phyloP scores from a whole-genome alignment of 2,113 vertebrate species.

The Cichladusa arquata region DNA sequence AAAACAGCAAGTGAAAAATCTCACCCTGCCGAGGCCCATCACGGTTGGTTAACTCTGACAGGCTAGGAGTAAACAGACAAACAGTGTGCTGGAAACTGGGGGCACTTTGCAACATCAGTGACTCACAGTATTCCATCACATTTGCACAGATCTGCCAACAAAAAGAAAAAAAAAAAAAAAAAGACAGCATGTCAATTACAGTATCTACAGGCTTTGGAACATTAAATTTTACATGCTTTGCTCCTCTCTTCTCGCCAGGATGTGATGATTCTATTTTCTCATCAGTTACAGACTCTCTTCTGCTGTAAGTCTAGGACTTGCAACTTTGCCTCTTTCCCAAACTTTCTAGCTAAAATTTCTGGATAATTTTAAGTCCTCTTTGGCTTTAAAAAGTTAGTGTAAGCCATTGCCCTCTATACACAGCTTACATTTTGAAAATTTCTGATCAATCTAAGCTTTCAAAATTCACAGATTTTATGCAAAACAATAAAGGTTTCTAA shows the following conservation, averaged over 20 bases:
- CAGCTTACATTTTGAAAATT: background rate
- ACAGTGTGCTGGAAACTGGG: slow-evolving; percentile 84
- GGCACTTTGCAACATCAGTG: slow-evolving; percentile 88
- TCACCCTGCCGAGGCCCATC: slow-evolving; percentile 85
- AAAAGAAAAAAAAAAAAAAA: background rate
- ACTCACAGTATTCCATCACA: slow-evolving; percentile 96
- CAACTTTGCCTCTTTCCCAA: background rate
- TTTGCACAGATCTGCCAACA: slow-evolving; percentile 90
- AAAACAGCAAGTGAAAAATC: background rate
- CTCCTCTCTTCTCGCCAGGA: background rate
- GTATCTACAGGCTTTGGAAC: background rate
- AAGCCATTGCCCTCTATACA: background rate
- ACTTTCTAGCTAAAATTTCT: background rate
- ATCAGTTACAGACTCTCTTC: background rate
- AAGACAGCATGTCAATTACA: background rate
- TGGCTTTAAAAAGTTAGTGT: background rate
- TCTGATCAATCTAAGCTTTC: background rate
- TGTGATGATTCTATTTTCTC: background rate
- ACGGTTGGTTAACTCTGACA: slow-evolving; percentile 85
- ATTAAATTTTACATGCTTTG: background rate
- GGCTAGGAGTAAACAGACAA: slow-evolving; percentile 93
- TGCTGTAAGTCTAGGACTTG: background rate
- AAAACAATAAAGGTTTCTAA: background rate
- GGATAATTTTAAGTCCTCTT: background rate
- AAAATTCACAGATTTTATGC: background rate